Evolutionary conservation across 1,140 invertebrate species (phyloP), one percentile per base, ranked within the genome.

Genomic region (Bombus pascuorum): DNA sequence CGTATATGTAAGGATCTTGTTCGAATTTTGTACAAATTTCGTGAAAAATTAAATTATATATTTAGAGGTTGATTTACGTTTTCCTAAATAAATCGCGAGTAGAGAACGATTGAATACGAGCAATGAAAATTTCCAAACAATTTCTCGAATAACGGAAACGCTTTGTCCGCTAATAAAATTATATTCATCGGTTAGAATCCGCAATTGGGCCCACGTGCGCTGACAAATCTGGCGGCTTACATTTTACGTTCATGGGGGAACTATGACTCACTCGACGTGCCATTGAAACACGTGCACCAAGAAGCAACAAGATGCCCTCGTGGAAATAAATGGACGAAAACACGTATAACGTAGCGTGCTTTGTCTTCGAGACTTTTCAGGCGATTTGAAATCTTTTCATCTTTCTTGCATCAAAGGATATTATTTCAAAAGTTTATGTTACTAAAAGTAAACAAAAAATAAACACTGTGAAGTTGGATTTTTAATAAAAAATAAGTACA

Each of bases 201-300:
- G 10, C 42, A 39, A 53, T 44, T n/a, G 42, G 39, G 74, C 32
- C 13, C 68, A 39, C 65, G 57, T 15, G 57, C 59, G 53, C 70
- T 65, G 75, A 74, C 70, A 47, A 80, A 87, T 75, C 37, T 77
- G 62, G 62, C 68, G 22, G 57, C 42, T 84, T 79, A 44, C 32
- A 68, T 82, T 44, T 82, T 34, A 25, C 39, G 44, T 37, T 83
- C 72, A 57, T 74, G 85, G 72, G 85, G 39, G 6, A 42, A 66
- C 22, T 32, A 39, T 86, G 85, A 86, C 42, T 86, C 85, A 83
- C 57, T 78, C 85, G 37, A 28, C 85, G 42, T 65, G 42, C 65
- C 65, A 44, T 32, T 34, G 73, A 65, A 70, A 34, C 85, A 83
- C 85, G 81, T 78, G 74, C 75, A 65, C 44, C 28, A 70, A 83